Percentiles rank a stretch among this genome's conserved stretches.
phyloP scores from a whole-genome alignment of 1,140 invertebrate genomes.

The Pentalonia nigronervosa region DNA sequence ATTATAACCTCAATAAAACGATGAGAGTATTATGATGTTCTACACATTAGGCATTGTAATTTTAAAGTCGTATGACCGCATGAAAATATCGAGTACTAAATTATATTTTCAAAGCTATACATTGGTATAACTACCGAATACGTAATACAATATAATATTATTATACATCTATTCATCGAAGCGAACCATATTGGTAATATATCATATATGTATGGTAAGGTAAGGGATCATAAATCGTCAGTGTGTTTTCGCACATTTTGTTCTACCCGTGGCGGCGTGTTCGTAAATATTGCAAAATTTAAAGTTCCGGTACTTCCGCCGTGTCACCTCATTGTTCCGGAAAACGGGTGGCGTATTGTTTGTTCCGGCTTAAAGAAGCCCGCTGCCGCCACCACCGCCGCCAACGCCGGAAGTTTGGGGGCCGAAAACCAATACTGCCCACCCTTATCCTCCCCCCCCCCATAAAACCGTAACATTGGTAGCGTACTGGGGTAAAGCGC shows the following conservation, averaged over 20 bases:
- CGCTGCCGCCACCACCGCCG: constrained; percentile 21
- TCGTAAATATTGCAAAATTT: constrained; percentile 42
- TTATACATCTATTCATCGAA: not conserved
- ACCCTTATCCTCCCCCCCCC: fast-evolving
- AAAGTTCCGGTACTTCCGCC: constrained; percentile 27
- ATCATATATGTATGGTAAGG: not conserved
- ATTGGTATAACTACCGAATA: not conserved
- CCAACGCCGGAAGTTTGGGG: constrained; percentile 28
- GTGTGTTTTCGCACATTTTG: not conserved
- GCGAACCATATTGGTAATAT: not conserved
- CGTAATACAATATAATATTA: not conserved
- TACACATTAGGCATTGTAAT: not conserved
- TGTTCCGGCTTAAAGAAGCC: constrained; percentile 41
- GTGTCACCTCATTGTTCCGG: constrained; percentile 49
- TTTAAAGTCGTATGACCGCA: not conserved
- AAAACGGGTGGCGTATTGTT: constrained; percentile 42
- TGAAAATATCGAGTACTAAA: not conserved
- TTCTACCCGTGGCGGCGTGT: not conserved
- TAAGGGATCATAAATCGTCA: not conserved
- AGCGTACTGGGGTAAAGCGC: too few relatives aligned
- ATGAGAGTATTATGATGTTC: not conserved
- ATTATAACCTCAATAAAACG: not conserved
- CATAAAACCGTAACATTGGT: not conserved
- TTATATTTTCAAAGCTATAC: not conserved
- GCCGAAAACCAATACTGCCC: constrained; percentile 47